Conservation (phyloP, 2,113 vertebrate species). For the Apodemus speciosus region DNA sequence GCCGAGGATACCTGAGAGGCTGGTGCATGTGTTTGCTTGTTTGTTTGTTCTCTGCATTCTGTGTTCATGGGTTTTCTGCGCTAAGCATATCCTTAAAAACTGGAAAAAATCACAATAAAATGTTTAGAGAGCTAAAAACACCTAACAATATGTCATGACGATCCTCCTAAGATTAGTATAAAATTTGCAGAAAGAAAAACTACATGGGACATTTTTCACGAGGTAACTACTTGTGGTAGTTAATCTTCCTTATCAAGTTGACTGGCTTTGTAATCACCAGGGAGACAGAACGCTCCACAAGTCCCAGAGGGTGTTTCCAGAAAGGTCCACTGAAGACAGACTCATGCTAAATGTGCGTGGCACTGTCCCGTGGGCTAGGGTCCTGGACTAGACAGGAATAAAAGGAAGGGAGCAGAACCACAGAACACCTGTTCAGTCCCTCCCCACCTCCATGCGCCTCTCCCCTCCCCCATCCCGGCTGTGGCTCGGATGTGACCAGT, state of each 20-base stretch:
- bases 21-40: neutral
- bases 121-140: neutral
- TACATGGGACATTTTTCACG: neutral
- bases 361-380: neutral
- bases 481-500: neutral
- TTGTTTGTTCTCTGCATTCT: neutral
- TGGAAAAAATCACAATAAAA: neutral
- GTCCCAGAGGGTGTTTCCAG: neutral
- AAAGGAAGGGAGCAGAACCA: neutral
- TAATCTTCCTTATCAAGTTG: neutral
- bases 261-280: neutral
- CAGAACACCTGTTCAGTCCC: too few relatives aligned
- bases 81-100: neutral
- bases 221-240: neutral
- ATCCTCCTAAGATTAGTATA: neutral
- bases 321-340: neutral
- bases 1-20: neutral
- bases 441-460: rapidly evolving
- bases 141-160: neutral
- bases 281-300: neutral
- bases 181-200: neutral
- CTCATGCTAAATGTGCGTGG: too few relatives aligned
- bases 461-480: neutral
- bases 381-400: neutral
- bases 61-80: neutral